Evolutionary conservation across 2,888 invertebrate species (phyloP).

Genomic region (Coelinius sp.): DNA sequence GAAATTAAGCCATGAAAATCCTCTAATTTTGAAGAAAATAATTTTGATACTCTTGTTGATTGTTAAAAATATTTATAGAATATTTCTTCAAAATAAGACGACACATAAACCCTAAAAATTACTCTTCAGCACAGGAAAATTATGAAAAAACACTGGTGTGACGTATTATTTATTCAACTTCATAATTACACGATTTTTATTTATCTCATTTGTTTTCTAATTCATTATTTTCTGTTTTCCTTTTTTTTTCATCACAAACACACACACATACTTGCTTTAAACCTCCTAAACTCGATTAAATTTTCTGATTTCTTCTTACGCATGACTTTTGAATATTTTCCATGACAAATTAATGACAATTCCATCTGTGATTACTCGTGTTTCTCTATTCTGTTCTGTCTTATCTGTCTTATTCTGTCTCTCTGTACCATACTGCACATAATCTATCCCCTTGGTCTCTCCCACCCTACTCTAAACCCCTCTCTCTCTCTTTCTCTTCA

Average conservation of each 20-base stretch:
- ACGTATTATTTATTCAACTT: conserved; percentile 41
- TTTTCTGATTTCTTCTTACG: conserved; percentile 39
- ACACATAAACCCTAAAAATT: neutral
- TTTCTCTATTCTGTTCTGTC: conserved; percentile 36
- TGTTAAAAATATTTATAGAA: too few relatives aligned
- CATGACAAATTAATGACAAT: conserved; percentile 28
- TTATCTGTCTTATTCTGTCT: conserved; percentile 35
- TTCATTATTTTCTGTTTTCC: conserved; percentile 51
- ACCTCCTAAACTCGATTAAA: conserved; percentile 35
- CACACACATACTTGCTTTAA: conserved; percentile 46
- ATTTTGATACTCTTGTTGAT: neutral
- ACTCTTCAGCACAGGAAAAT: neutral
- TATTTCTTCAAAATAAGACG: neutral
- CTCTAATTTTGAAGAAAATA: conserved; percentile 13
- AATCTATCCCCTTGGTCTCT: conserved; percentile 28
- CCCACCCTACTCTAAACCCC: too few relatives aligned
- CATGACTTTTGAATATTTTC: conserved; percentile 39
- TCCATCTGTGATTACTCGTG: conserved; percentile 23
- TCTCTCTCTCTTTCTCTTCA: neutral
- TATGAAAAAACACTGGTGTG: conserved; percentile 27
- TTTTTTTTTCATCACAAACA: conserved; percentile 48
- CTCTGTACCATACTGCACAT: conserved; percentile 33
- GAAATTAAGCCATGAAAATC: neutral
- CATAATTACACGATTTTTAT: conserved; percentile 42
- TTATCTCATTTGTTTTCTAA: conserved; percentile 49